A percentile compares a stretch with the other conserved stretches of the same genome.
These are phyloP conservation scores for Aphelenchoides fujianensis DNA, from an alignment of 1,140 invertebrate genomes.

Conservation along the genomic window DNA sequence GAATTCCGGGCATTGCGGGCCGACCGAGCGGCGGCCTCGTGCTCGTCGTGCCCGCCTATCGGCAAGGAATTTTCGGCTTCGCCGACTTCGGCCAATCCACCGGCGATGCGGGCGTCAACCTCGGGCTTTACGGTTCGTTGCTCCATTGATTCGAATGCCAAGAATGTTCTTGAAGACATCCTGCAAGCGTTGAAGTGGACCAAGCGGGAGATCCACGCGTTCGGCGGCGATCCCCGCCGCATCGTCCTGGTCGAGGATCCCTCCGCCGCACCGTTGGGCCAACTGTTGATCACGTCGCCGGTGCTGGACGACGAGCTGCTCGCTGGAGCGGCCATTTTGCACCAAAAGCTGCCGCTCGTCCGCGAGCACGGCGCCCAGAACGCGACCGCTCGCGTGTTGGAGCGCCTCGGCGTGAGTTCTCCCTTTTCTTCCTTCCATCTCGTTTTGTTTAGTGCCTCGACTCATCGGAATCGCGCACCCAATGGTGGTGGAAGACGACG, in stretches of 20 bases:
- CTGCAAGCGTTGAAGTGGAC: background rate
- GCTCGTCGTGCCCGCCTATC: conserved; percentile 63
- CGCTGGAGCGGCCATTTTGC: background rate
- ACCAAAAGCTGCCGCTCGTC: background rate
- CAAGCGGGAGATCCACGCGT: background rate
- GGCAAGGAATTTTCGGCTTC: conserved; percentile 56
- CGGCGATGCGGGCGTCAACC: conserved; percentile 39
- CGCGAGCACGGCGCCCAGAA: background rate
- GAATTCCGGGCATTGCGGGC: background rate
- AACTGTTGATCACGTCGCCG: background rate
- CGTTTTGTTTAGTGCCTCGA: conserved; percentile 1
- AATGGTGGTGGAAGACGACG: background rate
- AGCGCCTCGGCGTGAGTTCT: background rate
- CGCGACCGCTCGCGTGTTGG: background rate
- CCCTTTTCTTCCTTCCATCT: background rate
- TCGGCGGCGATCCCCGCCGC: background rate
- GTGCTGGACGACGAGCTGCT: background rate
- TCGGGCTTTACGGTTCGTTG: conserved; percentile 51
- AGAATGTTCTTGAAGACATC: background rate
- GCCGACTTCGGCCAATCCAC: conserved; percentile 52
- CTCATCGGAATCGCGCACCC: background rate
- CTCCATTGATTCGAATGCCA: too few species aligned
- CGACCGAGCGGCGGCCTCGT: conserved; percentile 51
- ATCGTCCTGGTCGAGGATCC: background rate
- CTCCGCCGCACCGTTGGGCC: background rate